A percentile compares a stretch with the other conserved stretches of the same genome.
Evolutionary conservation across 2,888 invertebrate species (phyloP).

Genomic region (Cremastinae sp.): DNA sequence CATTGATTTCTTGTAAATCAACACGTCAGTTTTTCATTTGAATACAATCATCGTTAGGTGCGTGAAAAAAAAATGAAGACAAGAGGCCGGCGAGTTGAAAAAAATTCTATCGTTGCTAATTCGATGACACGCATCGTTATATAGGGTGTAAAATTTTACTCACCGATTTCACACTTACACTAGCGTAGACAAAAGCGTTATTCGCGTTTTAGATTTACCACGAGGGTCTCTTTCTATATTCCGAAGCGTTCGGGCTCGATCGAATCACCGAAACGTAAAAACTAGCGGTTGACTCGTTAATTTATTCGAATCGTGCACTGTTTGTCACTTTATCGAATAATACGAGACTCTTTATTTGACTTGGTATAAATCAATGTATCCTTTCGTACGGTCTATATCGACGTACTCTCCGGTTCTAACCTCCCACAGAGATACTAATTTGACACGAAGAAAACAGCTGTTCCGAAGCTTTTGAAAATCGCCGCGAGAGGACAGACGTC

Average conservation of each 20-base stretch:
- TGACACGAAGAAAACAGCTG: slow-evolving; percentile 75
- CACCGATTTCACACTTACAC: not conserved
- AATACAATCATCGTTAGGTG: no score
- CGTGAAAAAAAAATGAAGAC: not conserved
- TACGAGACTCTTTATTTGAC: slow-evolving; percentile 57
- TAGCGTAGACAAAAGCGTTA: not conserved
- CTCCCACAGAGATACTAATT: slow-evolving; percentile 71
- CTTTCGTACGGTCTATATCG: slow-evolving; percentile 54
- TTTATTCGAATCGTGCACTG: not conserved
- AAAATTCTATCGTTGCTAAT: no score
- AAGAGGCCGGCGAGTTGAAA: not conserved
- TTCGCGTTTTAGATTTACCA: not conserved
- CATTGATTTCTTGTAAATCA: slow-evolving; percentile 31
- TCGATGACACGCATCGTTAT: not conserved
- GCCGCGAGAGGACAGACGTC: slow-evolving; percentile 57
- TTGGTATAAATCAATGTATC: slow-evolving; percentile 65
- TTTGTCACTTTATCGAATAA: slow-evolving; percentile 23
- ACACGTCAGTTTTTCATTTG: slow-evolving; percentile 25
- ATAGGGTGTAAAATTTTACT: not conserved
- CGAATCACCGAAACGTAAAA: slow-evolving; percentile 10
- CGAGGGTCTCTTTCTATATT: not conserved
- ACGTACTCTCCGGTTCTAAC: slow-evolving; percentile 67
- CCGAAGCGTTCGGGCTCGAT: not conserved
- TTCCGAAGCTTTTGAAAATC: slow-evolving; percentile 59
- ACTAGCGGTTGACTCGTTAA: slow-evolving; percentile 1